These are phyloP conservation scores for Aphidoletes aphidimyza DNA, from an alignment of 2,888 invertebrate genomes.

Conservation along the genomic window DNA sequence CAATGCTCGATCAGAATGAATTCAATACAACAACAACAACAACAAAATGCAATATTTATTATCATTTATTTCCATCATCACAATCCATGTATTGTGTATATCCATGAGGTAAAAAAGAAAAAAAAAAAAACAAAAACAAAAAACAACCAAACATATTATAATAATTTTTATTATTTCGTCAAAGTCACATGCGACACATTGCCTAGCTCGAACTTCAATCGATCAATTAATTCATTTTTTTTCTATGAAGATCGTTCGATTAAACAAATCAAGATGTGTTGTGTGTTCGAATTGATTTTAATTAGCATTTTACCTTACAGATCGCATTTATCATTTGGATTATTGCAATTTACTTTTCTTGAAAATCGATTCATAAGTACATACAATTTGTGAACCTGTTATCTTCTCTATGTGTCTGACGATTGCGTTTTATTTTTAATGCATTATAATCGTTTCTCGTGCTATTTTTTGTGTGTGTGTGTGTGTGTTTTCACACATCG, in stretches of 20 bases:
- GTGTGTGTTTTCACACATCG: too few relatives aligned
- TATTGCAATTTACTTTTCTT: not conserved
- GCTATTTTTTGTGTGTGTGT: too few relatives aligned
- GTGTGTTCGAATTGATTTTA: not conserved
- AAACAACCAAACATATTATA: too few relatives aligned
- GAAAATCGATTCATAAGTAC: not conserved
- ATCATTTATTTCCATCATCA: not conserved
- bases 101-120: not conserved
- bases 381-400: not conserved
- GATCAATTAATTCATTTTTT: not conserved
- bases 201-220: not conserved
- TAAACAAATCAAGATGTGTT: not conserved
- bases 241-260: not conserved
- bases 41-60: constrained; percentile 22
- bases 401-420: not conserved
- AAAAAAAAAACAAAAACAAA: too few relatives aligned
- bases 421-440: too few relatives aligned
- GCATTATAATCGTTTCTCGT: too few relatives aligned
- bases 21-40: too few relatives aligned
- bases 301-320: constrained; percentile 11
- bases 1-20: not conserved
- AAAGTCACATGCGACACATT: constrained; percentile 10
- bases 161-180: not conserved
- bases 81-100: not conserved
- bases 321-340: constrained; percentile 19